Base-by-base conservation (phyloP, 2,888 invertebrate genomes). In the Oscheius sp. region DNA sequence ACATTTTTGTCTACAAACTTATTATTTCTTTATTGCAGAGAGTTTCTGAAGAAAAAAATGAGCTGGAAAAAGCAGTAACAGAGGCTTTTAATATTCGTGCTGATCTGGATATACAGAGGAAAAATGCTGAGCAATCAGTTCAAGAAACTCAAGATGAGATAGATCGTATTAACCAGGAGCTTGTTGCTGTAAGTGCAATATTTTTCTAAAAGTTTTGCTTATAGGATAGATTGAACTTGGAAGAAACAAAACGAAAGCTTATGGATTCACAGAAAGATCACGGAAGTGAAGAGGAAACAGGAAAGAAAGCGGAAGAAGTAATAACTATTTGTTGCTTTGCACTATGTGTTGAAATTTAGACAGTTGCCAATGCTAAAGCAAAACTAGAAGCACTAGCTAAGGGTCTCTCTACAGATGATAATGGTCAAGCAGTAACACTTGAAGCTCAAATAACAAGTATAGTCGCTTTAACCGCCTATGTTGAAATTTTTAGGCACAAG, bases 381-480 rank as follows among this genome's bases (percentile, higher is more conserved):
- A 64, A 79, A 25, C 46, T 93, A 86, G 93, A 96, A 86, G 95
- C 95, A 23, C 92, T 95, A 52, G 93, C 93, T 86, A 92, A 93
- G 43, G 97, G 97, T 12, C 91, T 93, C 84, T 92, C 93, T 52
- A 93, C 93, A 68, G 93, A 93, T 80, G 93, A 93, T 21, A 92
- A 93, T 76, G 94, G 94, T 0, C 89, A 90, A 86, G 90, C 89
- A 7, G 93, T 93, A 45, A 94, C 96, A 0, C 91, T 97, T 69
- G 94, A 94, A 27, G 49, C 49, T 6, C 46, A 64, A 46, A 46
- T 64, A 45, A 64, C 64, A 64, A 45, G 64, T 64, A 64, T 13
- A 16, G 9, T 25, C 2, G 45, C 16, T 49, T 25, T 49, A 0
- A n/a, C 49, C 9, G 27, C 16, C 49, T 52, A 2, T 55, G 43